phyloP scores from a whole-genome alignment of 2,113 vertebrate genomes.

The Clarias batrachus region DNA sequence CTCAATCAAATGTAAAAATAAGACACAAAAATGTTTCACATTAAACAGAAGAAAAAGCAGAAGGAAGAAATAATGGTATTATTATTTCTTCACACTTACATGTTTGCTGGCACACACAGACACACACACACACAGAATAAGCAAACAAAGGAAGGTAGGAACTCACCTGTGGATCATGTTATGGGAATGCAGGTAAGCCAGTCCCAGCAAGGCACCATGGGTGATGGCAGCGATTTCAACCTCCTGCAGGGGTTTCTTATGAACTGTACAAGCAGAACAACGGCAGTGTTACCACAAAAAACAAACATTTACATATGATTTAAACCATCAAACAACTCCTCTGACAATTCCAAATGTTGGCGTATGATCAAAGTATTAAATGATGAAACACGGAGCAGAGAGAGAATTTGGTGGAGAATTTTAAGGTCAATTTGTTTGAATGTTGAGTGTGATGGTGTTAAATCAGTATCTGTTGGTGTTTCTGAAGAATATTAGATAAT shows the following conservation, averaged over 20 bases:
- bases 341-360: neutral
- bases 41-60: neutral
- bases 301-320: no score
- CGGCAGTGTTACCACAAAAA: neutral
- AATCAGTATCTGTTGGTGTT: neutral
- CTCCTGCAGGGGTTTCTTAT: constrained; percentile 98
- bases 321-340: neutral
- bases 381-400: neutral
- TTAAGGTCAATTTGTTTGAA: neutral
- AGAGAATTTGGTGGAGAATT: neutral
- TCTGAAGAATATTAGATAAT: no score
- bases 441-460: neutral
- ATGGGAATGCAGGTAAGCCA: constrained; percentile 97
- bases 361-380: neutral
- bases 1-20: neutral
- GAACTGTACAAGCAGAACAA: constrained; percentile 74
- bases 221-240: constrained; percentile 99
- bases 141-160: neutral
- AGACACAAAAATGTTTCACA: neutral
- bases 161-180: constrained; percentile 95
- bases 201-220: constrained; percentile 97
- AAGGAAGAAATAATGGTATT: neutral
- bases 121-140: neutral
- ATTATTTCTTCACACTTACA: neutral
- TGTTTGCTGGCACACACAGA: neutral